A percentile compares a stretch with the other conserved stretches of the same genome.
phyloP scores from a whole-genome alignment of 1,140 invertebrate genomes.

The silkworm (Bombyx mori) region ASM3026992v2 NC_085123.1:14197501-14198000 shows the following conservation, averaged over 20 bases:
- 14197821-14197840: conserved; percentile 35
- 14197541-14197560: no score
- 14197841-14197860: not conserved
- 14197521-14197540: no score
- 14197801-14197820: conserved; percentile 61
- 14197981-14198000: conserved; percentile 35
- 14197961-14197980: not conserved
- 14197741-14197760: conserved; percentile 53
- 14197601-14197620: no score
- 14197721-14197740: conserved; percentile 64
- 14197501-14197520: no score
- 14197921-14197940: not conserved
- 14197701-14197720: conserved; percentile 26
- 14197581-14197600: no score
- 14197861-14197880: not conserved
- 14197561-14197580: no score
- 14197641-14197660: not conserved
- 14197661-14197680: conserved; percentile 3
- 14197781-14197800: conserved; percentile 27
- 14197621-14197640: no score
- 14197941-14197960: not conserved
- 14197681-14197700: conserved; percentile 7
- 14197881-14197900: not conserved
- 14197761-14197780: conserved; percentile 46
- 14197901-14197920: not conserved